Percentiles rank a stretch among this genome's conserved stretches.
Evolutionary conservation across 2,113 vertebrate species (phyloP).

Genomic region (Piprites chloris): DNA sequence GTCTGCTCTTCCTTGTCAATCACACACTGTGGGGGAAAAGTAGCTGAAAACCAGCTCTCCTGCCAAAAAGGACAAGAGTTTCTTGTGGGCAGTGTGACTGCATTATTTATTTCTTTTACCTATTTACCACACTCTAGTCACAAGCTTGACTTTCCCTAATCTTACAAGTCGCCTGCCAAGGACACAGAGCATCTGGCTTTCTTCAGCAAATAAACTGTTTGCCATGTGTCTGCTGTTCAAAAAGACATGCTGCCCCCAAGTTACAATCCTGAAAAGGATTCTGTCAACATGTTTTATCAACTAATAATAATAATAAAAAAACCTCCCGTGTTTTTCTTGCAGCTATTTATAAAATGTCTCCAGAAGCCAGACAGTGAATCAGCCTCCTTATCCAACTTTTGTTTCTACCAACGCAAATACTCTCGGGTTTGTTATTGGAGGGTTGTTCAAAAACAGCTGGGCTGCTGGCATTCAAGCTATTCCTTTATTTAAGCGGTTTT

Average conservation of each 20-base stretch:
- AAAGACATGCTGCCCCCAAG: conserved; percentile 38
- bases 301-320: conserved; percentile 46
- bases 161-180: conserved; percentile 43
- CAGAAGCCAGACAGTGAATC: conserved; percentile 60
- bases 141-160: conserved; percentile 30
- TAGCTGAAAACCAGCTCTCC: conserved; percentile 17
- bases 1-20: conserved; percentile 19
- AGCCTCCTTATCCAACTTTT: conserved; percentile 66
- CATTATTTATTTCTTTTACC: conserved; percentile 46
- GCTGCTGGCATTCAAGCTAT: conserved; percentile 56
- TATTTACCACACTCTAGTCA: conserved; percentile 5
- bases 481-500: conserved; percentile 44
- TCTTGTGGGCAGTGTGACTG: background rate
- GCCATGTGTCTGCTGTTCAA: conserved; percentile 47
- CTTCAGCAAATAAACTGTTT: conserved; percentile 52
- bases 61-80: background rate
- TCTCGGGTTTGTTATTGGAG: conserved; percentile 32
- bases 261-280: conserved; percentile 57
- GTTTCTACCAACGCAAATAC: conserved; percentile 50
- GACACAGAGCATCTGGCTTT: conserved; percentile 44
- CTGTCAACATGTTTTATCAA: conserved; percentile 59
- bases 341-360: conserved; percentile 71
- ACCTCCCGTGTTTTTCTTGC: conserved; percentile 31
- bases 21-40: background rate
- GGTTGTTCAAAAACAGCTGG: conserved; percentile 50